These are phyloP conservation scores for Staurois parvus DNA, from an alignment of 2,797 vertebrate species.

Conservation along the genomic window DNA sequence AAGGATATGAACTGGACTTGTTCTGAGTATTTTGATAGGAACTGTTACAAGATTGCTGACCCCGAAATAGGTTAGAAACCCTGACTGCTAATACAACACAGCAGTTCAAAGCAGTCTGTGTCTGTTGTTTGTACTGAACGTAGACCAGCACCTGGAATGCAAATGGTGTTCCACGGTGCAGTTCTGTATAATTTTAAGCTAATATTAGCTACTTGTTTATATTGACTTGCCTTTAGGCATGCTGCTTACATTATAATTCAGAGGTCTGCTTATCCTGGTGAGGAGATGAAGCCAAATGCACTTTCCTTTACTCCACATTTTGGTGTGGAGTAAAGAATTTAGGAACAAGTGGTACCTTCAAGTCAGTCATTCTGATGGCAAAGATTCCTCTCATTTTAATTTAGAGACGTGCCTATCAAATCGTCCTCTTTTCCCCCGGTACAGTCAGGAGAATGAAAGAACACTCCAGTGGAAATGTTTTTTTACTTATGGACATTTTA, in stretches of 20 bases:
- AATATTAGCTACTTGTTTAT: neutral
- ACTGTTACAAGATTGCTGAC: neutral
- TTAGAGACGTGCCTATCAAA: neutral
- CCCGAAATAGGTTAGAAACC: neutral
- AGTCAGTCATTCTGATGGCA: neutral
- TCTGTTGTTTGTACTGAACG: neutral
- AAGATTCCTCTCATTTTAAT: neutral
- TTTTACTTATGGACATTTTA: too few species aligned
- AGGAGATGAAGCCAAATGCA: neutral
- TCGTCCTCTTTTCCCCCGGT: neutral
- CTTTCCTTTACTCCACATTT: neutral
- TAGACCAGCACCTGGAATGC: neutral
- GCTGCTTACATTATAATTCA: neutral
- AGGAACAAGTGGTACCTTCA: too few species aligned
- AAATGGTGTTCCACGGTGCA: neutral
- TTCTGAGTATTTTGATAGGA: neutral
- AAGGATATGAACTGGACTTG: neutral
- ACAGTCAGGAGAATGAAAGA: neutral
- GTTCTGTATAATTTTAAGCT: neutral
- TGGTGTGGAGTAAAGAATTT: constrained; percentile 4
- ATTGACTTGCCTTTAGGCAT: neutral
- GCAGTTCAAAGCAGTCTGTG: too few species aligned
- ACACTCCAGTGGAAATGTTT: too few species aligned
- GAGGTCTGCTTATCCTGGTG: neutral
- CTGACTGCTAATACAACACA: neutral